Evolutionary conservation across 2,113 vertebrate genomes (phyloP).

Genomic region (Calyptommatus sinebrachiatus): DNA sequence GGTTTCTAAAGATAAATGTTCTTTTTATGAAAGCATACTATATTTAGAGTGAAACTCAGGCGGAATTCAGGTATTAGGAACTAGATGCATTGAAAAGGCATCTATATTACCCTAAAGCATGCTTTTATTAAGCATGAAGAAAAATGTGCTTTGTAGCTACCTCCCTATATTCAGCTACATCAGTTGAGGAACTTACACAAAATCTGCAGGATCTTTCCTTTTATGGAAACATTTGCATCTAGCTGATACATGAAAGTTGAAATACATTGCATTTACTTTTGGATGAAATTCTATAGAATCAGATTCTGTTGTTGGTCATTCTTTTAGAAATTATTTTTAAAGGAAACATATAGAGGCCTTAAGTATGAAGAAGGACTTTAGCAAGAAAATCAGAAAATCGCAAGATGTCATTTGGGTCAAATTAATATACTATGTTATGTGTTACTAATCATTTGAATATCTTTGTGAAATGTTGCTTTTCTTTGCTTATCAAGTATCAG

Average conservation of each 20-base stretch:
- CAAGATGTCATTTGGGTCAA: constrained; percentile 15
- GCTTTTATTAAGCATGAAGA: background rate
- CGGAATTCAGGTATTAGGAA: background rate
- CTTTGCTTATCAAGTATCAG: background rate
- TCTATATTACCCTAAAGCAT: background rate
- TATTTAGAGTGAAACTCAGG: background rate
- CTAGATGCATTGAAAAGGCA: background rate
- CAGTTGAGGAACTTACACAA: constrained; percentile 46
- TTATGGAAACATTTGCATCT: constrained; percentile 59
- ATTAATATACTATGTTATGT: background rate
- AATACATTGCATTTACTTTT: constrained; percentile 19
- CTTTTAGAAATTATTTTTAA: background rate
- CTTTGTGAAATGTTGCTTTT: background rate
- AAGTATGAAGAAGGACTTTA: background rate
- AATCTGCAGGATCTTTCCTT: constrained; percentile 53
- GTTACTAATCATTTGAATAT: background rate
- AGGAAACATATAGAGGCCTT: background rate
- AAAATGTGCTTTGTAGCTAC: background rate
- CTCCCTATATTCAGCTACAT: constrained; percentile 13
- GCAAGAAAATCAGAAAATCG: constrained; percentile 7
- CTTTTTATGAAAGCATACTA: background rate
- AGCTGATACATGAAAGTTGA: constrained; percentile 16
- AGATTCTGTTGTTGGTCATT: background rate
- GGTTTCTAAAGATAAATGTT: background rate
- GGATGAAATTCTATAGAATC: constrained; percentile 15